Evolutionary conservation across 2,888 invertebrate species (phyloP).

Genomic region (Galerucella calmariensis): DNA sequence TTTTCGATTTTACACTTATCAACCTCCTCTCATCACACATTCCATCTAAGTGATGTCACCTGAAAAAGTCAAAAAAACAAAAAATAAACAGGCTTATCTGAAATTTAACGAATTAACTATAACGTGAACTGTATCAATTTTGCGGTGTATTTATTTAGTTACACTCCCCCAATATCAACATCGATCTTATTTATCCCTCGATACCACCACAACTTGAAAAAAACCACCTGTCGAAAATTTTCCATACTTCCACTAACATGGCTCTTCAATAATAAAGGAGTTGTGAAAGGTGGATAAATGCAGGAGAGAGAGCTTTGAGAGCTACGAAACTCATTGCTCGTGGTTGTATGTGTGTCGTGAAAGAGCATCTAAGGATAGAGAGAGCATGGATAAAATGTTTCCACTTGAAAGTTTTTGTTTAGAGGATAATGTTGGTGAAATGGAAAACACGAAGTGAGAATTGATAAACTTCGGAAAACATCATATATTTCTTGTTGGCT

Average conservation of each 20-base stretch:
- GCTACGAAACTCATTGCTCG: constrained; percentile 2
- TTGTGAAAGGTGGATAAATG: constrained; percentile 18
- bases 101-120: no score
- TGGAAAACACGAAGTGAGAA: not conserved
- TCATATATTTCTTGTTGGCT: not conserved
- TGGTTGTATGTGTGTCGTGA: constrained; percentile 1
- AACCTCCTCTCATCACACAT: no score
- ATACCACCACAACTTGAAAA: not conserved
- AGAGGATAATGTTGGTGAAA: constrained; percentile 9
- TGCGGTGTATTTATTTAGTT: no score
- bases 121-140: no score
- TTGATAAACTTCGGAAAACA: constrained; percentile 9
- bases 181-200: not conserved
- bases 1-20: no score
- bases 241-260: constrained; percentile 9
- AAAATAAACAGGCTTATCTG: no score
- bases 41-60: no score
- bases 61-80: no score
- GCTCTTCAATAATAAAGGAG: constrained; percentile 35
- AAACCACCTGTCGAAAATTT: constrained; percentile 10
- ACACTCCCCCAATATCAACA: not conserved
- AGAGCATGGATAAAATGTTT: constrained; percentile 6
- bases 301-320: not conserved
- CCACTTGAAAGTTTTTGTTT: constrained; percentile 16
- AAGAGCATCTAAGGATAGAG: constrained; percentile 9